Base-by-base conservation (phyloP, 2,888 invertebrate genomes). In the Torymus tubicola region DNA sequence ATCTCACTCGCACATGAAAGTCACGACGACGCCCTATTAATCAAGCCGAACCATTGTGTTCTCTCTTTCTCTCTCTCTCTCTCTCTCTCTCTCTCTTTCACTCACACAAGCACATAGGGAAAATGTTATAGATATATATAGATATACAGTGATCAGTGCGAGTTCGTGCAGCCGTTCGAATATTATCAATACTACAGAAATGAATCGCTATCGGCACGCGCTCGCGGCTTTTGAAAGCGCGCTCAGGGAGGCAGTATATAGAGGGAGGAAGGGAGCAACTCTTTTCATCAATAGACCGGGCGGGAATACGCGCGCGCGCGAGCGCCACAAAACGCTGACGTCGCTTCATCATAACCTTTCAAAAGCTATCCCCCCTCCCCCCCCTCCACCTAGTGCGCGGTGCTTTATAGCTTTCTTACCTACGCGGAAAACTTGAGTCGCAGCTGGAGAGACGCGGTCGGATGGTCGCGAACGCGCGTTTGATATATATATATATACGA, bases 221-320 rank as follows among this genome's bases (percentile, higher is more conserved):
- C 31, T 31, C 58, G 60, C 64, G 60, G 64, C 80, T 80, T 80
- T 80, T 72, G 60, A 80, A 76, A 75, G 71, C 61, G 52, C 61
- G 60, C 31, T 53, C 50, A 4, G 80, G 83, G 83, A 81, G 82
- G 82, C 83, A 83, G 82, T n/a, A n/a, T n/a, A n/a, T n/a, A 84
- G 84, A 84, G 84, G 83, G 84, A 21, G 21, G 21, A 2, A 21
- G 21, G 21, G 21, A 21, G 21, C 81, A 18, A 24, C 52, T 72
- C 77, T 81, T 85, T 85, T 87, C 85, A 86, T 87, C 87, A 86
- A 87, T 87, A 86, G 87, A 73, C 82, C 79, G 82, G 84, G 85
- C 82, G 83, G 84, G 5, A 8, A 13, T n/a, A 52, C 52, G 31
- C 11, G n/a, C 68, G 13, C 67, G 21, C 4, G 21, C 61, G 63